These are phyloP conservation scores for Vollenhovia emeryi DNA, from an alignment of 1,140 invertebrate genomes.

Conservation along the genomic window DNA sequence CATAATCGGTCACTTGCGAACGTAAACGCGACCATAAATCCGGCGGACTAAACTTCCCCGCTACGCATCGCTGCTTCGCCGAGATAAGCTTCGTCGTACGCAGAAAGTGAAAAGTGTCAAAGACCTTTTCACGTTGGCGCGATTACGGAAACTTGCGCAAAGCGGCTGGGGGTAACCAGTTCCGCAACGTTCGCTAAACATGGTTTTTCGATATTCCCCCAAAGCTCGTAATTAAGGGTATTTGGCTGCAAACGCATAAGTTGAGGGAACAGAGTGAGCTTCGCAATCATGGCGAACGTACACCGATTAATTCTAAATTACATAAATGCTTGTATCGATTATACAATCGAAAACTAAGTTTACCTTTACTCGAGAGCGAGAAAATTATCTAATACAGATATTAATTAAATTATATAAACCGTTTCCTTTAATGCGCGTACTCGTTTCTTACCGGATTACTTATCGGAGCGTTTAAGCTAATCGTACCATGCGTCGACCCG, in stretches of 20 bases:
- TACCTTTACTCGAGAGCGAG: neutral
- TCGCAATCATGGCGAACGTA: neutral
- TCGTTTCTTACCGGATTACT: neutral
- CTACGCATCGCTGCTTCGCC: constrained; percentile 23
- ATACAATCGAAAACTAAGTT: neutral
- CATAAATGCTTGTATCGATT: constrained; percentile 9
- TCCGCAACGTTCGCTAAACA: neutral
- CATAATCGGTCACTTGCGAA: constrained; percentile 29
- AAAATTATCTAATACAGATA: constrained; percentile 2
- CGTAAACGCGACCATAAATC: neutral
- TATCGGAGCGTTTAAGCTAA: neutral
- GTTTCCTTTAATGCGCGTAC: neutral
- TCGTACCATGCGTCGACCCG: too few species aligned
- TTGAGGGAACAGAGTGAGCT: neutral
- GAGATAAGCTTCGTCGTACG: constrained; percentile 31
- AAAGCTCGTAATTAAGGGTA: constrained; percentile 3
- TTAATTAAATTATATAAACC: constrained; percentile 34
- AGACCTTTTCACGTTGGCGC: constrained; percentile 18
- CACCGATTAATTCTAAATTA: constrained; percentile 23
- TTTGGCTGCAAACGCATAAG: neutral
- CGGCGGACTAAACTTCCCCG: neutral
- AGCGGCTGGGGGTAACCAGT: neutral
- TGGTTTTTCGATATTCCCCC: neutral
- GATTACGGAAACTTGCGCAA: constrained; percentile 11
- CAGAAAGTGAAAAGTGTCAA: constrained; percentile 52